phyloP scores from a whole-genome alignment of 2,797 vertebrate species.

The Falco berigora region DNA sequence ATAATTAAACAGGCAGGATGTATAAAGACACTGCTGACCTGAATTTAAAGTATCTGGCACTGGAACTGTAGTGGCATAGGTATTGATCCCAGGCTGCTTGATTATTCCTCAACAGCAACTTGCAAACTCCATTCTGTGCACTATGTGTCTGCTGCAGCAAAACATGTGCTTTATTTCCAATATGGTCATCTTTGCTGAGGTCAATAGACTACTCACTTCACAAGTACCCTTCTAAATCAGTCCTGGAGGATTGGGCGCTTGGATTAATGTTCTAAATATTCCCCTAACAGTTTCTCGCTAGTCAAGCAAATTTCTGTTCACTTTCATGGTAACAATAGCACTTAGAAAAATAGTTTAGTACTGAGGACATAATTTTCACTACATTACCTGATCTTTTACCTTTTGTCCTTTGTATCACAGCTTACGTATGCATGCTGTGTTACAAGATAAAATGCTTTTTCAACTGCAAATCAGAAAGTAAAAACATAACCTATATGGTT shows the following conservation, averaged over 20 bases:
- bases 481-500: not conserved
- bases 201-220: not conserved
- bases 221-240: not conserved
- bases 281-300: not conserved
- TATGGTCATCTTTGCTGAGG: not conserved
- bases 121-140: not conserved
- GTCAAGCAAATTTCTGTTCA: not conserved
- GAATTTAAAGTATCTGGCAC: not conserved
- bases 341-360: not conserved
- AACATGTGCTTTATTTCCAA: not conserved
- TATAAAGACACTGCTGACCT: not conserved
- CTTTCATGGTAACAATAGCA: not conserved
- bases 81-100: fast-evolving
- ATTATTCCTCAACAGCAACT: not conserved
- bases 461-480: not conserved
- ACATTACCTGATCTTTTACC: not conserved
- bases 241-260: not conserved
- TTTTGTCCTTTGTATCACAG: not conserved
- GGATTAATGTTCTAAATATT: not conserved
- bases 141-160: not conserved
- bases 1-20: not conserved
- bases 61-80: not conserved
- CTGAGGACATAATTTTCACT: not conserved
- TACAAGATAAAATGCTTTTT: not conserved
- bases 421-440: not conserved